These are phyloP conservation scores for Trileptium ribeirensis DNA, from an alignment of 2,888 invertebrate genomes.

Conservation along the genomic window DNA sequence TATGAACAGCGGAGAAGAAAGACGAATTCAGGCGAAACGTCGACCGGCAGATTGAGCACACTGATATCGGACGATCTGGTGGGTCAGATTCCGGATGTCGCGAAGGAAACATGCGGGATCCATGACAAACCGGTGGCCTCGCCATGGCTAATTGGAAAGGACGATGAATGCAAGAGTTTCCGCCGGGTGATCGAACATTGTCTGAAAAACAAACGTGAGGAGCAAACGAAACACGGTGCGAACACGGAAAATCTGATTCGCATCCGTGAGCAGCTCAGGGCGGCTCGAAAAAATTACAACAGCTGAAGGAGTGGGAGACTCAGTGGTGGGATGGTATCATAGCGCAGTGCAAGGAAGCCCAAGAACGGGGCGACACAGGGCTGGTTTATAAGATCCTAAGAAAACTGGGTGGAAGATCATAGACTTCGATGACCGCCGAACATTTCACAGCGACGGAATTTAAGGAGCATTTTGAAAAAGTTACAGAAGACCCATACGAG, in stretches of 20 bases:
- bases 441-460: background rate
- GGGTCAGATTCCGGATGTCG: background rate
- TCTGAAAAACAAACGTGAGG: background rate
- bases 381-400: background rate
- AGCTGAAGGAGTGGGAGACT: background rate
- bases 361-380: background rate
- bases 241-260: background rate
- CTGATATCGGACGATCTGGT: background rate
- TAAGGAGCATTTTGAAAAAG: background rate
- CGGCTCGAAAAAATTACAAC: background rate
- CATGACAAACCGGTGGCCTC: background rate
- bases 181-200: background rate
- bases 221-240: background rate
- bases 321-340: background rate
- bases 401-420: background rate
- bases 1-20: background rate
- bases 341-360: background rate
- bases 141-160: background rate
- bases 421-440: background rate
- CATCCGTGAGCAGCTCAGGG: background rate
- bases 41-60: background rate
- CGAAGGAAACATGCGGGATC: slow-evolving; percentile 2
- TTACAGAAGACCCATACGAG: background rate
- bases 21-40: background rate
- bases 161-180: background rate